Conservation (phyloP, 1,140 invertebrate species). For the Tribolium castaneum region DNA sequence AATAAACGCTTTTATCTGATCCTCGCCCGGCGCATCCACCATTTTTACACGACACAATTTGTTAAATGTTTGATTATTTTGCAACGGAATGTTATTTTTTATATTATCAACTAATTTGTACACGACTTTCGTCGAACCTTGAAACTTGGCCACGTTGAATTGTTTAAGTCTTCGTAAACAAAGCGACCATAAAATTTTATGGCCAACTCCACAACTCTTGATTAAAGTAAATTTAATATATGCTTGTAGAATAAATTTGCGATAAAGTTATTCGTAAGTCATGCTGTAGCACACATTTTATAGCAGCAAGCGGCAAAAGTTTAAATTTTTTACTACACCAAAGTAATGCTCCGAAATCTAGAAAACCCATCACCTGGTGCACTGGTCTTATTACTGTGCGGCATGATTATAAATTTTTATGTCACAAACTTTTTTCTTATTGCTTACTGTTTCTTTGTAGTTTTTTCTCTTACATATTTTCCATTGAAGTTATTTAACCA, state of each 20-base stretch:
- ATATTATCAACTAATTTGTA: too few relatives aligned
- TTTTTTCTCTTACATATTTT: too few relatives aligned
- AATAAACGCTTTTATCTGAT: constrained; percentile 3
- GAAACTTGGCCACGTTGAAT: background rate
- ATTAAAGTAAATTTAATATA: constrained; percentile 28
- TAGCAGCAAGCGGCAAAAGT: background rate
- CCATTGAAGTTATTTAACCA: too few relatives aligned
- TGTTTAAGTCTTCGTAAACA: constrained; percentile 11
- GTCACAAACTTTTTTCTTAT: too few relatives aligned
- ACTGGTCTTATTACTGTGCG: too few relatives aligned
- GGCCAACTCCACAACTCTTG: constrained; percentile 6
- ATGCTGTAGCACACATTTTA: background rate
- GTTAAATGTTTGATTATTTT: background rate
- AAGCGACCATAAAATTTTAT: constrained; percentile 2
- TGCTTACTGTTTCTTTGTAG: too few relatives aligned
- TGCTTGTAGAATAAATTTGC: background rate
- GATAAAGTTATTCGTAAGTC: background rate
- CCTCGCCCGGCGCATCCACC: constrained; percentile 19
- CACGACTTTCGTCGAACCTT: too few relatives aligned
- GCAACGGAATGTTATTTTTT: too few relatives aligned
- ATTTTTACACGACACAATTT: too few relatives aligned
- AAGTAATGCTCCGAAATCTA: background rate
- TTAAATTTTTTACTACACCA: background rate
- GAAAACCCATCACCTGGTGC: too few relatives aligned
- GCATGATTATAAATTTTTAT: too few relatives aligned